A percentile compares a stretch with the other conserved stretches of the same genome.
These are phyloP conservation scores for Phoxinus dragarum DNA, from an alignment of 2,797 vertebrate genomes.

Conservation along the genomic window DNA sequence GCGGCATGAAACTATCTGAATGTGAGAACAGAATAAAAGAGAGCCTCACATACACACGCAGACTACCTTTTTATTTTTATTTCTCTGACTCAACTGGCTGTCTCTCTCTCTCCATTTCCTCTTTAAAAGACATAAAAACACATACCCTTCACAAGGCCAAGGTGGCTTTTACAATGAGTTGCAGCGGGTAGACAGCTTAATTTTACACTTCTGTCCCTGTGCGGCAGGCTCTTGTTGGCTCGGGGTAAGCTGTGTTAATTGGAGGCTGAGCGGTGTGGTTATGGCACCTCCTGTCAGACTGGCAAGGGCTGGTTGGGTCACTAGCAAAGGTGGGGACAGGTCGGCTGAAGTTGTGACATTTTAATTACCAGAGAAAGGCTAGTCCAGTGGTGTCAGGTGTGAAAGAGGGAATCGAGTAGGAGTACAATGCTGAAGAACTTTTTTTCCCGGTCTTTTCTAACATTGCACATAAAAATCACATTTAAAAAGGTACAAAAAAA, in stretches of 20 bases:
- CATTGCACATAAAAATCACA: neutral
- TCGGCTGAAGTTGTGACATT: slow-evolving; percentile 67
- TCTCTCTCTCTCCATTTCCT: neutral
- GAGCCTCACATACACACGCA: neutral
- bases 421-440: slow-evolving; percentile 1
- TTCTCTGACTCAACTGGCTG: neutral
- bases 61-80: neutral
- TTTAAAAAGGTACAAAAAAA: neutral
- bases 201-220: slow-evolving; percentile 45
- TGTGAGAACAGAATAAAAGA: slow-evolving; percentile 26
- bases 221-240: slow-evolving; percentile 54
- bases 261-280: slow-evolving; percentile 68
- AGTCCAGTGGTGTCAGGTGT: slow-evolving; percentile 59
- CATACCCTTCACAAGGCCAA: slow-evolving; percentile 38
- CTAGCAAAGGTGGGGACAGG: slow-evolving; percentile 48
- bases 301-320: slow-evolving; percentile 69
- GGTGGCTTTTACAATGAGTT: slow-evolving; percentile 52
- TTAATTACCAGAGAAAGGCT: slow-evolving; percentile 73
- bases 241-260: slow-evolving; percentile 74
- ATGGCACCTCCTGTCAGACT: slow-evolving; percentile 69
- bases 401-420: slow-evolving; percentile 19
- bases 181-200: slow-evolving; percentile 57
- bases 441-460: neutral
- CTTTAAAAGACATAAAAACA: slow-evolving; percentile 29
- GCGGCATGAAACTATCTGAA: slow-evolving; percentile 28